Evolutionary conservation across 1,140 invertebrate genomes (phyloP).

Genomic region (Araneus ventricosus): DNA sequence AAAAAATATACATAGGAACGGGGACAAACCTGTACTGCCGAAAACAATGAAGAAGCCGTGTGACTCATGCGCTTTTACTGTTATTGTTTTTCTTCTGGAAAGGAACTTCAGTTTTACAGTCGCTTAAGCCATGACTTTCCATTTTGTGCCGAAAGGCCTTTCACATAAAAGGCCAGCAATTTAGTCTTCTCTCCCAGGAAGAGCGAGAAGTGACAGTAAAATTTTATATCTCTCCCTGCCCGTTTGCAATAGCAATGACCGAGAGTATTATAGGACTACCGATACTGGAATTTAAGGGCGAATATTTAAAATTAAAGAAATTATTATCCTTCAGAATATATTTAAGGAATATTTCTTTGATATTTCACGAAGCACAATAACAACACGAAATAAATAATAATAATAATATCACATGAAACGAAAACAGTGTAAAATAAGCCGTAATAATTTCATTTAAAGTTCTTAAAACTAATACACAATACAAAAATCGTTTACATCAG

Average conservation of each 20-base stretch:
- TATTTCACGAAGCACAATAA: too few relatives aligned
- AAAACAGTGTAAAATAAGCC: too few relatives aligned
- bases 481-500: too few relatives aligned
- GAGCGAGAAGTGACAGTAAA: not conserved
- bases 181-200: not conserved
- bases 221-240: not conserved
- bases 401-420: too few relatives aligned
- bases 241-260: not conserved
- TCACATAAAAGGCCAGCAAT: not conserved
- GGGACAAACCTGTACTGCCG: not conserved
- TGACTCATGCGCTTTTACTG: not conserved
- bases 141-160: not conserved
- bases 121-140: not conserved
- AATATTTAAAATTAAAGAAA: too few relatives aligned
- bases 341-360: too few relatives aligned
- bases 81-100: not conserved
- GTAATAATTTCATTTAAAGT: too few relatives aligned
- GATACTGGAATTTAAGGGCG: too few relatives aligned
- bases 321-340: too few relatives aligned
- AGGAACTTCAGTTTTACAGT: not conserved
- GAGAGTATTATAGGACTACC: too few relatives aligned
- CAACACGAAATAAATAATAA: too few relatives aligned
- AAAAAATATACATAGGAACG: not conserved
- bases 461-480: too few relatives aligned
- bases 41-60: not conserved